These are phyloP conservation scores for Brachionus angularis DNA, from an alignment of 1,140 invertebrate genomes.

Conservation along the genomic window DNA sequence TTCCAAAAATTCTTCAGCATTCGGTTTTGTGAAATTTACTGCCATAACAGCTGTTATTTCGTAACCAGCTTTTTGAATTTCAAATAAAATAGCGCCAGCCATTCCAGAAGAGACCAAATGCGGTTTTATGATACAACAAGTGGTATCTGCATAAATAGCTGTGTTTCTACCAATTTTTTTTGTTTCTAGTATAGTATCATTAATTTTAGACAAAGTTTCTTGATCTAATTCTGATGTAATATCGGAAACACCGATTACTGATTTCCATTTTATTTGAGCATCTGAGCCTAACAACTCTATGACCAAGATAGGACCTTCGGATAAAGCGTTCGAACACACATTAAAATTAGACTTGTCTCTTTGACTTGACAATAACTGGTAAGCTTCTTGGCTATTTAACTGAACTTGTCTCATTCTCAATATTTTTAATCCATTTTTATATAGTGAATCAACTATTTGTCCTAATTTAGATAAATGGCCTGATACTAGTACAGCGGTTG, in stretches of 20 bases:
- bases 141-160: slow-evolving; percentile 65
- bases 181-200: slow-evolving; percentile 53
- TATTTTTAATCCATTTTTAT: slow-evolving; percentile 67
- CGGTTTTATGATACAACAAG: slow-evolving; percentile 85
- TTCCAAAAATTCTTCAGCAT: slow-evolving; percentile 85
- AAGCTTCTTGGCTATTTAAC: slow-evolving; percentile 9
- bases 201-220: slow-evolving; percentile 16
- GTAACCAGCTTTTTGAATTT: slow-evolving; percentile 71
- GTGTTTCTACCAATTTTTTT: slow-evolving; percentile 62
- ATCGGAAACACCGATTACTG: slow-evolving; percentile 45
- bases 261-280: slow-evolving; percentile 59
- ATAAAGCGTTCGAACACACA: slow-evolving; percentile 46
- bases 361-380: slow-evolving; percentile 11
- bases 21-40: slow-evolving; percentile 63
- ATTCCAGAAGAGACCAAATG: slow-evolving; percentile 71
- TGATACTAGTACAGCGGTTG: slow-evolving; percentile 45
- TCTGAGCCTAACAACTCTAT: slow-evolving; percentile 72
- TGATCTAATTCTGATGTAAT: slow-evolving; percentile 1
- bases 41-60: slow-evolving; percentile 73
- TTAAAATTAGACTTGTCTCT: slow-evolving; percentile 37
- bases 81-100: slow-evolving; percentile 68
- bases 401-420: slow-evolving; percentile 63
- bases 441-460: slow-evolving; percentile 68
- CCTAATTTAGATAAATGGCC: slow-evolving; percentile 56
- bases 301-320: slow-evolving; percentile 68